Evolutionary conservation across 2,113 vertebrate genomes (phyloP).

Genomic region (Lagenorhynchus albirostris): DNA sequence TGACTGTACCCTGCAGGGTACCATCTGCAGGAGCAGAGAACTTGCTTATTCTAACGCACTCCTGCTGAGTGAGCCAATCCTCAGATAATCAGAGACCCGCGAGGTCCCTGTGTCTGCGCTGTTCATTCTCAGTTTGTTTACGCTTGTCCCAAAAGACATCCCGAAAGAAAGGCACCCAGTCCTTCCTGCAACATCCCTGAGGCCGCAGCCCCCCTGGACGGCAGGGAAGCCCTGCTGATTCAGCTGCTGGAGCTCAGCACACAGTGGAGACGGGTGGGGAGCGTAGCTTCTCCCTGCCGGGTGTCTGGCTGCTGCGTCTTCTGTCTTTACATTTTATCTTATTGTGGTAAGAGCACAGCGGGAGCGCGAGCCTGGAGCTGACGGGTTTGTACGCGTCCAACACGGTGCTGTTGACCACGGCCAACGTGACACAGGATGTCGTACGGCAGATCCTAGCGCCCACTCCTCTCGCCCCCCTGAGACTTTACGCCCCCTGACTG

Average conservation of each 20-base stretch:
- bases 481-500: background rate
- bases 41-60: background rate
- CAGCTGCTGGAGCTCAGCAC: background rate
- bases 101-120: background rate
- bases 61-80: background rate
- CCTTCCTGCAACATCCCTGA: no score
- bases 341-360: background rate
- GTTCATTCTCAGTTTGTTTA: background rate
- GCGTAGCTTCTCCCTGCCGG: background rate
- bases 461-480: background rate
- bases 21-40: background rate
- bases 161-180: background rate
- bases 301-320: background rate
- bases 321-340: background rate
- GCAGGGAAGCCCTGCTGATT: no score
- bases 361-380: background rate
- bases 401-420: accelerated
- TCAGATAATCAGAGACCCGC: background rate
- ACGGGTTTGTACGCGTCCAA: background rate
- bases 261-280: background rate
- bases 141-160: background rate
- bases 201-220: no score
- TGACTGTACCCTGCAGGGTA: background rate
- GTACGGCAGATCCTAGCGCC: background rate
- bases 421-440: accelerated